Evolutionary conservation across 2,113 vertebrate species (phyloP).

Genomic region (Menidia beryllina): DNA sequence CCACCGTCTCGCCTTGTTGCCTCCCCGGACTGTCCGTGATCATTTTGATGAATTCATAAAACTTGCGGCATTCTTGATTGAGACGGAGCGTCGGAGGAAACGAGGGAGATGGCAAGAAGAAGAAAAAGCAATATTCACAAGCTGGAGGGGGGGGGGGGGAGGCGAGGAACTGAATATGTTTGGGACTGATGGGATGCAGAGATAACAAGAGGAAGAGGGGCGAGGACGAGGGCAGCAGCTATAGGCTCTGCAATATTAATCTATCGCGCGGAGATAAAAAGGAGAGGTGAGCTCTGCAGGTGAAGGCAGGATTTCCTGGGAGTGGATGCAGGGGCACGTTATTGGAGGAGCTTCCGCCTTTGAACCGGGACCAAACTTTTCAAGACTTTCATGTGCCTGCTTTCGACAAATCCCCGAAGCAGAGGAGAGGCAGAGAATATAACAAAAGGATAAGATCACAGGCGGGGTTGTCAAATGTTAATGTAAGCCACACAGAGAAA

Average conservation of each 20-base stretch:
- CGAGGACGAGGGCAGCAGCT: constrained; percentile 51
- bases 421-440: constrained; percentile 32
- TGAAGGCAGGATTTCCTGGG: constrained; percentile 55
- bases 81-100: constrained; percentile 72
- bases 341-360: constrained; percentile 49
- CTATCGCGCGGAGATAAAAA: constrained; percentile 61
- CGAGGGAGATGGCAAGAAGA: constrained; percentile 58
- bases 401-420: constrained; percentile 32
- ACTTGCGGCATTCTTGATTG: constrained; percentile 73
- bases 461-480: constrained; percentile 18
- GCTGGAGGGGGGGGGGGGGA: constrained; percentile 11
- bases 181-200: constrained; percentile 52
- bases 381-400: constrained; percentile 40
- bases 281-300: constrained; percentile 51
- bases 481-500: constrained; percentile 22
- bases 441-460: constrained; percentile 46
- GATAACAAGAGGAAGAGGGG: constrained; percentile 52
- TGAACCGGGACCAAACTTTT: constrained; percentile 49
- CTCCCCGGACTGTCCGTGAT: constrained; percentile 77
- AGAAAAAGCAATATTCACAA: constrained; percentile 67
- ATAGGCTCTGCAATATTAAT: constrained; percentile 69
- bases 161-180: constrained; percentile 36
- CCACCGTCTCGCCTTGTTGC: constrained; percentile 69
- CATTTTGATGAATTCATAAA: constrained; percentile 87
- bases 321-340: constrained; percentile 38